Base-by-base conservation (phyloP, 1,140 invertebrate genomes). In the Formica exsecta region DNA sequence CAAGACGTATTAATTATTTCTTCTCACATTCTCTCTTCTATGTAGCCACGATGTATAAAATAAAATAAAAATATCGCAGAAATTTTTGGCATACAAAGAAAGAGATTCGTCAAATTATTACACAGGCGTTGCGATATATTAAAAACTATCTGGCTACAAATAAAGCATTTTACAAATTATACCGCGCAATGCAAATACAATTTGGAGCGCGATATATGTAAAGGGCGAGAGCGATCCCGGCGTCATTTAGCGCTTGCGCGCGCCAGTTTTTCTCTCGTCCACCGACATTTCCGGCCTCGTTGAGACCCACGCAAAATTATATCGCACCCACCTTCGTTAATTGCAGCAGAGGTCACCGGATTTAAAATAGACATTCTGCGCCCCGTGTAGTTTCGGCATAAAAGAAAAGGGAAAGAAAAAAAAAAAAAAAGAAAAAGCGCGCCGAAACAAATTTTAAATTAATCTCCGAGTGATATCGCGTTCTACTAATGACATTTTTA, bases 301-400 rank as follows among this genome's bases (percentile, higher is more conserved):
- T 57, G 66, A 59, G 41, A 83, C 68, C 79, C 79, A 74, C 68
- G 79, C 79, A 68, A 74, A 83, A 83, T 83, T 73, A 83, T 70
- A 83, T 44, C 68, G 79, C 68, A 44, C 68, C 68, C 79, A 38
- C 29, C 57, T 41, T 36, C 79, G 38, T 83, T 83, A 83, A 83
- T 83, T 83, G 54, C 79, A 25, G 13, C 68, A n/a, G 48, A 70
- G 66, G 36, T 73, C 51, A 44, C 51, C 66, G 79, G 79, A 83
- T 83, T 74, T 74, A 29, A 29, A 74, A 29, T 54, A 51, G 79
- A 48, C 79, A 41, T 61, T 73, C 19, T 66, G 77, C 48, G 64
- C 77, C 13, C 8, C 44, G 48, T 80, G 36, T 19, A 57, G 36
- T 57, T 38, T 66, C 76, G 76, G 22, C 7, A 25, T 64, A 11